A percentile compares a stretch with the other conserved stretches of the same genome.
Conservation (phyloP, 1,140 invertebrate genomes). For the Acromyrmex echinatior region DNA sequence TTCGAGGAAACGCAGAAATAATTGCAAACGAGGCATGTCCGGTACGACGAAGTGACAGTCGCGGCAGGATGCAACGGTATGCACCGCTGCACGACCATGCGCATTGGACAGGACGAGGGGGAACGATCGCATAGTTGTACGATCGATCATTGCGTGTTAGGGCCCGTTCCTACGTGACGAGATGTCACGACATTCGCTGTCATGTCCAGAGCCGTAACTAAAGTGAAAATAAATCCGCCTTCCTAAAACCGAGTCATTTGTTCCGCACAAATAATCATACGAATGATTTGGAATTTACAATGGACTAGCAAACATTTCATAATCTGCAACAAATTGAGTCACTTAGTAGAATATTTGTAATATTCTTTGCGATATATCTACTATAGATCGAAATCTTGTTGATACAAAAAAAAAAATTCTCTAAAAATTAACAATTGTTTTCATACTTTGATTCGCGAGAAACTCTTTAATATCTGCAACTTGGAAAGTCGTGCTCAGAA, state of each 20-base stretch:
- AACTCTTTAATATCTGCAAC: background rate
- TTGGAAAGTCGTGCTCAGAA: background rate
- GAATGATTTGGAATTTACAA: background rate
- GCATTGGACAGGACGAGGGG: conserved; percentile 79
- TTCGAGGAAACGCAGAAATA: conserved; percentile 74
- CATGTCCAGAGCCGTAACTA: conserved; percentile 59
- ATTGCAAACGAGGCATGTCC: conserved; percentile 76
- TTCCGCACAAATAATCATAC: background rate
- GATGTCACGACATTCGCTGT: conserved; percentile 63
- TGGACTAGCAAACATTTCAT: background rate
- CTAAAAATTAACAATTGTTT: background rate
- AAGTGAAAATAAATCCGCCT: conserved; percentile 35
- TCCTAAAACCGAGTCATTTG: background rate
- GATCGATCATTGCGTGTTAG: conserved; percentile 79
- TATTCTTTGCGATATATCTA: background rate
- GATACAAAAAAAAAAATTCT: background rate
- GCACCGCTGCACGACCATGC: conserved; percentile 71
- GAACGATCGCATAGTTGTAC: conserved; percentile 78
- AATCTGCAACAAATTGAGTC: background rate
- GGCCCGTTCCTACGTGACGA: conserved; percentile 54
- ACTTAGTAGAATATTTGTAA: background rate
- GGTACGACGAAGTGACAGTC: conserved; percentile 66
- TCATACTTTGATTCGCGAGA: background rate
- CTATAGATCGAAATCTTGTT: background rate
- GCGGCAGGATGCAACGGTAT: conserved; percentile 70